These are phyloP conservation scores for Tadarida brasiliensis DNA, from an alignment of 2,797 vertebrate genomes.

Conservation along the genomic window DNA sequence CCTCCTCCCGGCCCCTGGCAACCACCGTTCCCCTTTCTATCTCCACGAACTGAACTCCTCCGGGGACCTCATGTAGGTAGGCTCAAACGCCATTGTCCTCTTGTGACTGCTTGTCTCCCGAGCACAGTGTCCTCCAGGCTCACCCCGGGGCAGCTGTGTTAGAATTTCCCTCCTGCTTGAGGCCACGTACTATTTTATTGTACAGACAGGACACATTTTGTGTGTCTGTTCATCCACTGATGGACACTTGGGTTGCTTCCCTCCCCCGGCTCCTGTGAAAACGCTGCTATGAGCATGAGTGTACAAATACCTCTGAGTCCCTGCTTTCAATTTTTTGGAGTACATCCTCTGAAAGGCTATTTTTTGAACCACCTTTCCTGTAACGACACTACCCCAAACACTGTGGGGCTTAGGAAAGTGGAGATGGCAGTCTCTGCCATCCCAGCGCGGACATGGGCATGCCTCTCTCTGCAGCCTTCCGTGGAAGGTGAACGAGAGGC, in stretches of 20 bases:
- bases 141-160: not conserved
- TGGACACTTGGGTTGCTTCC: not conserved
- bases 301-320: too few species aligned
- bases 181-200: not conserved
- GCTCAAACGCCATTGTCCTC: accelerated
- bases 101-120: not conserved
- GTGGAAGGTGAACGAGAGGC: not conserved
- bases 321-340: not conserved
- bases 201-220: not conserved
- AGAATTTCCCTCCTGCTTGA: not conserved
- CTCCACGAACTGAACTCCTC: not conserved
- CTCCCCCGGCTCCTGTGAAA: not conserved
- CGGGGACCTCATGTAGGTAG: accelerated
- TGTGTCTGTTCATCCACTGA: accelerated
- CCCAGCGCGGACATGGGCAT: not conserved
- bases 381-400: not conserved
- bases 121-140: not conserved
- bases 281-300: not conserved
- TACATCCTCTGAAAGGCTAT: not conserved
- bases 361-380: not conserved
- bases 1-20: not conserved
- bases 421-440: not conserved
- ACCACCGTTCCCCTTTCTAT: too few species aligned
- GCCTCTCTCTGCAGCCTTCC: not conserved
- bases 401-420: not conserved